Base-by-base conservation (phyloP, 1,140 invertebrate species). In the Cataglyphis hispanica region DNA sequence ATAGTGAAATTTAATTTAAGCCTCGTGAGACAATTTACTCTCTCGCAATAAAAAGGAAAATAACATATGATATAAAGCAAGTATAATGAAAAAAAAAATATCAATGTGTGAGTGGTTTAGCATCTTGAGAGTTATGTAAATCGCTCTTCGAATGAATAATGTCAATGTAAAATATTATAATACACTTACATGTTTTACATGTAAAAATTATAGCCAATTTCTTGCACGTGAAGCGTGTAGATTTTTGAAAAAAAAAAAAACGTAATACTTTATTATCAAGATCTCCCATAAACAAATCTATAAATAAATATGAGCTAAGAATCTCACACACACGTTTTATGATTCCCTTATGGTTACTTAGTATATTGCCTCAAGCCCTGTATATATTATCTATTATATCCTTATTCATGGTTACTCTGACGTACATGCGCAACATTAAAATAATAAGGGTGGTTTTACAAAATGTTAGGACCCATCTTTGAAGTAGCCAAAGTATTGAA, bases 231-330 rank as follows among this genome's bases (percentile, higher is more conserved):
- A 7, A 25, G 60, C 0, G 16, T 25, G 8, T 2, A 37, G 11
- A 40, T 37, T 60, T 74, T 40, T 11, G n/a, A 10, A 10, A 0
- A 0, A 1, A 34, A 37, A 37, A 53, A 74, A 74, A 58, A 74
- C 13, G 19, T 37, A 22, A 72, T 0, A 53, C 2, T 40, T 60
- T 76, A 43, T 76, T 1, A 13, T n/a, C 27, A 34, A n/a, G 5
- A 67, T 37, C 16, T 50, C 46, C 16, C 13, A 5, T 66, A 64
- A 34, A 22, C 40, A 37, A 53, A 27, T 40, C 56, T 67, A 46
- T 78, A 66, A 67, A 78, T 78, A 64, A 78, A 50, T 64, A 53
- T 78, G 63, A 80, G 46, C 8, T 50, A 25, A 80, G 46, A 43
- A 56, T 53, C 46, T 53, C 10, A 25, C 43, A 16, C 43, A 50